Evolutionary conservation across 2,797 vertebrate genomes (phyloP).

Genomic region (Cynopterus sphinx): DNA sequence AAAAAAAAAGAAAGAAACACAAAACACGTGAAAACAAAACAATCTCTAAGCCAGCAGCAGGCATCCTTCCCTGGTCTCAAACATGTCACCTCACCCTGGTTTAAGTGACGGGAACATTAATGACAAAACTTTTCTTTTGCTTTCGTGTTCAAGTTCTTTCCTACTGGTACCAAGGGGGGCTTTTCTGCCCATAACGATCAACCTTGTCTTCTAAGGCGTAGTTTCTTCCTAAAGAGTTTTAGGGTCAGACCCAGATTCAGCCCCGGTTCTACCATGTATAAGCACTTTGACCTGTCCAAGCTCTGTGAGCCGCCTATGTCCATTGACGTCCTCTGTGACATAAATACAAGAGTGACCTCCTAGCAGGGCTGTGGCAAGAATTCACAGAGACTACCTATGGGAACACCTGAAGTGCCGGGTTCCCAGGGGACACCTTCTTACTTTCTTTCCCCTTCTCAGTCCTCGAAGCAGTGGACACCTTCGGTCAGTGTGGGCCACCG

Average conservation of each 20-base stretch:
- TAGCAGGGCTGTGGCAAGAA: background rate
- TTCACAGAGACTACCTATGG: background rate
- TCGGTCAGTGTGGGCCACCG: background rate
- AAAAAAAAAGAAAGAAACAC: too few relatives aligned
- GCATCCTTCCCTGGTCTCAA: background rate
- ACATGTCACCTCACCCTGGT: background rate
- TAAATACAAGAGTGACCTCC: background rate
- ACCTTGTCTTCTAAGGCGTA: background rate
- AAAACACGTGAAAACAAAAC: background rate
- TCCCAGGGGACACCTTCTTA: too few relatives aligned
- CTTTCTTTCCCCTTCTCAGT: background rate
- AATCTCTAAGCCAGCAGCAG: background rate
- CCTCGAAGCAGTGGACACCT: background rate
- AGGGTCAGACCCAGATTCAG: background rate
- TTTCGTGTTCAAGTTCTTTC: background rate
- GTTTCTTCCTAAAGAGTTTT: background rate
- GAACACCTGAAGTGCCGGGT: background rate
- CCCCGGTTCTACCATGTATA: background rate
- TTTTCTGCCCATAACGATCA: background rate
- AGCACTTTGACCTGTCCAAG: background rate
- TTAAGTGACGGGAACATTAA: background rate
- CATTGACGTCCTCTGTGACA: background rate
- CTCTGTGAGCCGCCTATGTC: background rate
- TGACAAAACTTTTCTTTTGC: background rate
- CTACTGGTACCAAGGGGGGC: background rate